Conservation (phyloP, 2,113 vertebrate species). For the Hepsetus odoe region DNA sequence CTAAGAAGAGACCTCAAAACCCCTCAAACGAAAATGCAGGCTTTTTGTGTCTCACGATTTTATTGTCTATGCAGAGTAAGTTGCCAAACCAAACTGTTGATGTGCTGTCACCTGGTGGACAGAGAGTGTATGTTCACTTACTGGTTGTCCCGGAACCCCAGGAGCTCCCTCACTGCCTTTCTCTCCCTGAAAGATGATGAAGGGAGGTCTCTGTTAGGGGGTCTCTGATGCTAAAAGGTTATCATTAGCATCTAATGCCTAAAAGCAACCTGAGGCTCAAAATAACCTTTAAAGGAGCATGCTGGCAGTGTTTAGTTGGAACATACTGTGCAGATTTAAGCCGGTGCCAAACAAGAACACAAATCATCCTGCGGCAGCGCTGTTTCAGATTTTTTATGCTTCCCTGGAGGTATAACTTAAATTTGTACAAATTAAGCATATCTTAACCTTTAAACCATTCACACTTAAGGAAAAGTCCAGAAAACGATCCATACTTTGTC, state of each 20-base stretch:
- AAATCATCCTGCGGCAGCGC: not conserved
- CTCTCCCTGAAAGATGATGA: constrained; percentile 71
- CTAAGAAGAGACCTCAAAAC: not conserved
- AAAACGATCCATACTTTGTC: not conserved
- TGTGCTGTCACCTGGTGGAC: constrained; percentile 37
- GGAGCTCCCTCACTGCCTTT: constrained; percentile 66
- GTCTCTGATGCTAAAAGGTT: constrained; percentile 48
- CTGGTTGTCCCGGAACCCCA: constrained; percentile 63
- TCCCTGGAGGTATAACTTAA: not conserved
- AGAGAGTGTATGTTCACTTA: constrained; percentile 55
- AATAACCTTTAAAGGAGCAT: constrained; percentile 38
- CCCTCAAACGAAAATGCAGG: not conserved
- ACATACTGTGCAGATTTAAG: not conserved
- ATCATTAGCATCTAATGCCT: constrained; percentile 49
- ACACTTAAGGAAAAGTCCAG: not conserved
- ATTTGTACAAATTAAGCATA: not conserved
- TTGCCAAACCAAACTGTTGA: not conserved
- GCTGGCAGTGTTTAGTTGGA: not conserved
- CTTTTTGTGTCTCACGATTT: not conserved
- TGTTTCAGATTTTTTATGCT: not conserved
- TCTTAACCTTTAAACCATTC: not conserved
- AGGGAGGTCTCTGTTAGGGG: constrained; percentile 50
- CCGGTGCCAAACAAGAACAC: not conserved
- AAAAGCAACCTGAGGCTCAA: constrained; percentile 17
- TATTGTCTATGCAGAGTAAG: not conserved